These are phyloP conservation scores for Campylomormyrus tamandua DNA, from an alignment of 2,113 vertebrate genomes.

Conservation along the genomic window DNA sequence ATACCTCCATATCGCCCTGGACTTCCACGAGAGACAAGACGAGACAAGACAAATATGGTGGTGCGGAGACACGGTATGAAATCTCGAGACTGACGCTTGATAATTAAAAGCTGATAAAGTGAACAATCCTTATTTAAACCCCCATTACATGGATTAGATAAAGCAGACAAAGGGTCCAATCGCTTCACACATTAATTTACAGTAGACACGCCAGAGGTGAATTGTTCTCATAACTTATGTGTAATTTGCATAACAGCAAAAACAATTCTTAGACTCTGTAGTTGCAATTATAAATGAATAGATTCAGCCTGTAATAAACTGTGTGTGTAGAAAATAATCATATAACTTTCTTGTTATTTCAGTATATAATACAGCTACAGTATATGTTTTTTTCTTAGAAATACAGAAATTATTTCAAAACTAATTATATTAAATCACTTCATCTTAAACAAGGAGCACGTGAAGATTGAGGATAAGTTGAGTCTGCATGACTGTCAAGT, in stretches of 20 bases:
- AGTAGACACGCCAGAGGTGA: background rate
- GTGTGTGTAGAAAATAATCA: background rate
- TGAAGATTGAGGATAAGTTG: background rate
- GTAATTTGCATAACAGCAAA: slow-evolving; percentile 2
- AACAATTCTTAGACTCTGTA: slow-evolving; percentile 4
- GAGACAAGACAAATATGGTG: background rate
- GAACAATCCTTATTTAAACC: background rate
- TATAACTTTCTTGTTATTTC: background rate
- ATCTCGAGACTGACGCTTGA: background rate
- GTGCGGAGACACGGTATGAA: background rate
- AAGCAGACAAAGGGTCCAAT: background rate
- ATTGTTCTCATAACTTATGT: background rate
- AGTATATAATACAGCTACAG: background rate
- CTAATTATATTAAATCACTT: background rate
- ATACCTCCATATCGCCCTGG: background rate
- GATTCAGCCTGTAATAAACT: background rate
- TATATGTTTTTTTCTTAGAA: background rate
- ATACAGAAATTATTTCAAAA: background rate
- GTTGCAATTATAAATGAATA: background rate
- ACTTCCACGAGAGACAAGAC: background rate
- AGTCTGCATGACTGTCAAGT: background rate
- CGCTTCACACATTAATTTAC: background rate
- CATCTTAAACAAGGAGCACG: background rate
- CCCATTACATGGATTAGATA: slow-evolving; percentile 4
- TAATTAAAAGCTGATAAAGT: slow-evolving; percentile 11